A percentile compares a stretch with the other conserved stretches of the same genome.
phyloP scores from a whole-genome alignment of 2,888 invertebrate species.

The Pandemis corylana region DNA sequence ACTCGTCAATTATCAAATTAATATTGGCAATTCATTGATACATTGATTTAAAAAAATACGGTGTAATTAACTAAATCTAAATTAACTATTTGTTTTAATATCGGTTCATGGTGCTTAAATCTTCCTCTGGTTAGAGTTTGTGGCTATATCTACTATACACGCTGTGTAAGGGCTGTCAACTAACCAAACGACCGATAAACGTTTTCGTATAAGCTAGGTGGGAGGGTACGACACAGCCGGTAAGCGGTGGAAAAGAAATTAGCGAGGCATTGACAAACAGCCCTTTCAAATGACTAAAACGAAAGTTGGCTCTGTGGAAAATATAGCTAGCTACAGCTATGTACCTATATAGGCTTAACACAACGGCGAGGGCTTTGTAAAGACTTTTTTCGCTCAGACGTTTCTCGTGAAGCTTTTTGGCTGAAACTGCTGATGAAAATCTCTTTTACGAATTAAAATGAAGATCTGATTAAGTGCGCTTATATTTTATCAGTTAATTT shows the following conservation, averaged over 20 bases:
- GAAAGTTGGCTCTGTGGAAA: not conserved
- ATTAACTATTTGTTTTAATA: too few relatives aligned
- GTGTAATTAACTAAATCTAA: too few relatives aligned
- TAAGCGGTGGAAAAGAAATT: not conserved
- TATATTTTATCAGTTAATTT: conserved; percentile 1
- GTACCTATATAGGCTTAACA: not conserved
- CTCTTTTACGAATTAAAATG: not conserved
- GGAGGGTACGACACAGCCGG: too few relatives aligned
- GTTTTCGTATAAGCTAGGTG: too few relatives aligned
- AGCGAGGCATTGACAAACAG: not conserved
- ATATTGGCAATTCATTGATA: too few relatives aligned
- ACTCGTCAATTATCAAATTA: too few relatives aligned
- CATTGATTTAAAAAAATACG: too few relatives aligned
- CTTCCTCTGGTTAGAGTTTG: too few relatives aligned
- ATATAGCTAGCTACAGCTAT: not conserved
- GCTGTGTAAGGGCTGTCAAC: too few relatives aligned
- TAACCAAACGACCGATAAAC: too few relatives aligned
- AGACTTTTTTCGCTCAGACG: not conserved
- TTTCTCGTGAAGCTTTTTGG: not conserved
- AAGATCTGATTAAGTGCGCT: not conserved
- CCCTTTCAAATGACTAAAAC: not conserved
- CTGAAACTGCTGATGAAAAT: not conserved
- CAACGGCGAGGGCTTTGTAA: not conserved
- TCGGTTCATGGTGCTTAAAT: too few relatives aligned
- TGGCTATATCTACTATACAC: too few relatives aligned